phyloP scores from a whole-genome alignment of 1,140 invertebrate species.

The Marisa cornuarietis region DNA sequence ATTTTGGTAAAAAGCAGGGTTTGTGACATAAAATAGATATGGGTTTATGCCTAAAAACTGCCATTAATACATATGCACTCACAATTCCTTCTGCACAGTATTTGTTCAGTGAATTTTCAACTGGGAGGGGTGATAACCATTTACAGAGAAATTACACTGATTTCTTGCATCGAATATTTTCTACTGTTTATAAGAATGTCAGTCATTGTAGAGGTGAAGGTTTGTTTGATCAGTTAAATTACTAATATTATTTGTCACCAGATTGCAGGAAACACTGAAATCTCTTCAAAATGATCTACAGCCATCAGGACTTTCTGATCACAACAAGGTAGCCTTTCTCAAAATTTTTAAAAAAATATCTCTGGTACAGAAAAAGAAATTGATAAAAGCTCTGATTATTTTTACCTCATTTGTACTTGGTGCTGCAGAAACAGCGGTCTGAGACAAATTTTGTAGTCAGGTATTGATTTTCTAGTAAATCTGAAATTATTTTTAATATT shows the following conservation, averaged over 20 bases:
- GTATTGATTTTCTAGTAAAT: neutral
- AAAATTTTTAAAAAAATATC: neutral
- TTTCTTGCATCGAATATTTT: neutral
- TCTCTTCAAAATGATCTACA: slow-evolving; percentile 48
- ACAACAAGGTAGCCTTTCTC: slow-evolving; percentile 7
- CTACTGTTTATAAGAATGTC: neutral
- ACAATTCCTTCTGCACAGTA: too few relatives aligned
- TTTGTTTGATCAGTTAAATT: neutral
- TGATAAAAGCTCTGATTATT: neutral
- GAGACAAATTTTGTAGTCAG: neutral
- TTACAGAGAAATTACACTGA: too few relatives aligned
- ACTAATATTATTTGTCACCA: slow-evolving; percentile 18
- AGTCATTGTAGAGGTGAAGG: neutral
- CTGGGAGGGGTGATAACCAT: too few relatives aligned
- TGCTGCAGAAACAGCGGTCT: too few relatives aligned
- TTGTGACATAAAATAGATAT: neutral
- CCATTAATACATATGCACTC: too few relatives aligned
- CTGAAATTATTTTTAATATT: neutral
- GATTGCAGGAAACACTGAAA: slow-evolving; percentile 51
- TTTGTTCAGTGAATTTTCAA: too few relatives aligned
- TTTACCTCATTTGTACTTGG: neutral
- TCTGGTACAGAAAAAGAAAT: neutral
- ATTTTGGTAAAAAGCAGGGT: neutral
- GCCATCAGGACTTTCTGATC: slow-evolving; percentile 8
- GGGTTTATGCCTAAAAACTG: too few relatives aligned